Evolutionary conservation across 2,797 vertebrate genomes (phyloP).

Genomic region (Anas bahamensis): DNA sequence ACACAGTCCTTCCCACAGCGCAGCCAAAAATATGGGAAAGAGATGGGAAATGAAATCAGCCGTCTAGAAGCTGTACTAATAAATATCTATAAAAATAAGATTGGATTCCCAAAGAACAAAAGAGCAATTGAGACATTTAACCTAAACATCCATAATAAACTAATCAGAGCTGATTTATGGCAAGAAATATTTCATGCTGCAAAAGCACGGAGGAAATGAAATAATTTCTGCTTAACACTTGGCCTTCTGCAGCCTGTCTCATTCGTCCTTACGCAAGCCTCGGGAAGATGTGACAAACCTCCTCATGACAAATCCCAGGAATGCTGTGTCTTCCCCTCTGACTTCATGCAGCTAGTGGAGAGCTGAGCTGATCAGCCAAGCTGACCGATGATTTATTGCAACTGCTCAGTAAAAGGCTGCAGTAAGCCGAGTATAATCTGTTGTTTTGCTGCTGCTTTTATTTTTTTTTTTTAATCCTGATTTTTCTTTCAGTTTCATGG

Average conservation of each 20-base stretch:
- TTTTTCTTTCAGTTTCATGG: slow-evolving; percentile 36
- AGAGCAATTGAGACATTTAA: slow-evolving; percentile 29
- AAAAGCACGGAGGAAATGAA: slow-evolving; percentile 19
- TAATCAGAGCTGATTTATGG: slow-evolving; percentile 40
- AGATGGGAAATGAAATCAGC: slow-evolving; percentile 46
- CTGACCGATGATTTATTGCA: slow-evolving; percentile 30
- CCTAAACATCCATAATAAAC: slow-evolving; percentile 39
- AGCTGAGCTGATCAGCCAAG: neutral
- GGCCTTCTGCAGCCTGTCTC: slow-evolving; percentile 9
- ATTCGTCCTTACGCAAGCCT: neutral
- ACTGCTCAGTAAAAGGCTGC: neutral
- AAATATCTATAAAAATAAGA: slow-evolving; percentile 33
- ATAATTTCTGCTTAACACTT: slow-evolving; percentile 46
- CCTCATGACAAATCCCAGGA: slow-evolving; percentile 40
- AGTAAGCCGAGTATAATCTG: neutral
- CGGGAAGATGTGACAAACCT: slow-evolving; percentile 18
- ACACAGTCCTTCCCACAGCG: slow-evolving; percentile 18
- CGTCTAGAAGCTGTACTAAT: neutral
- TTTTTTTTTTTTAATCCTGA: neutral
- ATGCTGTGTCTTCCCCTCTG: slow-evolving; percentile 31
- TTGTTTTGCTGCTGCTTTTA: neutral
- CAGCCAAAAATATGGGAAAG: slow-evolving; percentile 15
- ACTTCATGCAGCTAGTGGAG: slow-evolving; percentile 4
- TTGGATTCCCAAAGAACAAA: slow-evolving; percentile 10
- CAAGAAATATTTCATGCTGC: neutral